phyloP scores from a whole-genome alignment of 2,888 invertebrate genomes.

The Thalpophila matura region DNA sequence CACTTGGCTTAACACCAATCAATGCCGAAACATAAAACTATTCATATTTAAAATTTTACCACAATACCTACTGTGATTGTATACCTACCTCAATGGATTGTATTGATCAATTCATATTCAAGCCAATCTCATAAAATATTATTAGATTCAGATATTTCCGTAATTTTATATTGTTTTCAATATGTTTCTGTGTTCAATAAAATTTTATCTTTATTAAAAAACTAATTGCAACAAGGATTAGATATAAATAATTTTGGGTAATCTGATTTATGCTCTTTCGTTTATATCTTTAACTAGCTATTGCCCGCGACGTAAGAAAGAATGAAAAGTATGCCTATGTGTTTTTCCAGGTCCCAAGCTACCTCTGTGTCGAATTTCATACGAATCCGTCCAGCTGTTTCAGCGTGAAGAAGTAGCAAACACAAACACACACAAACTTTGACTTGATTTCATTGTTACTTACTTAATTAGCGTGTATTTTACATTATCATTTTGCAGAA shows the following conservation, averaged over 20 bases:
- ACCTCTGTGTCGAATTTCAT: no score
- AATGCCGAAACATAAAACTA: constrained; percentile 18
- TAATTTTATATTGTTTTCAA: constrained; percentile 1
- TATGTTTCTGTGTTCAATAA: background rate
- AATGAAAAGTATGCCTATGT: no score
- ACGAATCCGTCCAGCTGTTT: no score
- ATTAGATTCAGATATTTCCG: constrained; percentile 10
- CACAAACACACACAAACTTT: no score
- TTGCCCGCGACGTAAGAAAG: no score
- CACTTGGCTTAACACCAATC: no score
- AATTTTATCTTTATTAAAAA: constrained; percentile 11
- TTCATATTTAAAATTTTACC: constrained; percentile 17
- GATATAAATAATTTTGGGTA: background rate
- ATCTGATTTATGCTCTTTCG: constrained; percentile 1
- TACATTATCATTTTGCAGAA: background rate
- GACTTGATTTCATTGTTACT: background rate
- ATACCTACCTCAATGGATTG: no score
- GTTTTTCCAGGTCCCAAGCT: no score
- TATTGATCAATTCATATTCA: constrained; percentile 3
- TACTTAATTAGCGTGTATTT: background rate
- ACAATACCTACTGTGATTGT: no score
- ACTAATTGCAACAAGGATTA: background rate
- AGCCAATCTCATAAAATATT: constrained; percentile 17
- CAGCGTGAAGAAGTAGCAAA: no score
- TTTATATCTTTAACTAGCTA: background rate